These are phyloP conservation scores for Ascidia mentula DNA, from an alignment of 23 tunicate species.

Conservation along the genomic window DNA sequence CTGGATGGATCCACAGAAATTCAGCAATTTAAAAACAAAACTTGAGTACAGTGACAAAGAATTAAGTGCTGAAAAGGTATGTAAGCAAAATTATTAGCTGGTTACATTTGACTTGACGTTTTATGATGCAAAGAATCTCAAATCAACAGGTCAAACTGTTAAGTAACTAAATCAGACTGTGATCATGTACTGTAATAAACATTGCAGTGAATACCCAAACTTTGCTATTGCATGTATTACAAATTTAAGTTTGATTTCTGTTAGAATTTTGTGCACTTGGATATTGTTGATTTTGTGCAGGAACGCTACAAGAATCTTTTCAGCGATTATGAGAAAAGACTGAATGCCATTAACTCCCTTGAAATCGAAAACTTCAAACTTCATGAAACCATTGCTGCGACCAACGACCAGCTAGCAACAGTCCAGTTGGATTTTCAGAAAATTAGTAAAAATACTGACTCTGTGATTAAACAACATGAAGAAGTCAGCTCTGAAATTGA, in stretches of 20 bases:
- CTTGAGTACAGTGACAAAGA: background rate
- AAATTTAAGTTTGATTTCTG: too few relatives aligned
- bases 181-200: too few relatives aligned
- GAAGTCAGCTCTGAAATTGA: background rate
- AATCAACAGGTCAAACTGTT: too few relatives aligned
- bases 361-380: background rate
- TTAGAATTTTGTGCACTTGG: background rate
- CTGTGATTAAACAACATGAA: background rate
- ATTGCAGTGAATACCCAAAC: too few relatives aligned
- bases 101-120: too few relatives aligned
- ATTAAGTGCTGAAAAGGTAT: background rate
- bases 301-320: background rate
- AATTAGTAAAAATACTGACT: constrained; percentile 1
- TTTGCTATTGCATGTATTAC: too few relatives aligned
- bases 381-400: background rate
- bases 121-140: too few relatives aligned
- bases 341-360: background rate
- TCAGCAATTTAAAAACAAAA: background rate
- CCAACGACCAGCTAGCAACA: background rate
- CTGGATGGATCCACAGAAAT: constrained; percentile 8
- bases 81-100: too few relatives aligned
- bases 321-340: background rate
- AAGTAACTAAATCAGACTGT: too few relatives aligned
- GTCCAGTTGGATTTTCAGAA: background rate
- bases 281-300: background rate